Evolutionary conservation across 1,140 invertebrate genomes (phyloP), one percentile per base, ranked within the genome.

Genomic region (Samia ricini): DNA sequence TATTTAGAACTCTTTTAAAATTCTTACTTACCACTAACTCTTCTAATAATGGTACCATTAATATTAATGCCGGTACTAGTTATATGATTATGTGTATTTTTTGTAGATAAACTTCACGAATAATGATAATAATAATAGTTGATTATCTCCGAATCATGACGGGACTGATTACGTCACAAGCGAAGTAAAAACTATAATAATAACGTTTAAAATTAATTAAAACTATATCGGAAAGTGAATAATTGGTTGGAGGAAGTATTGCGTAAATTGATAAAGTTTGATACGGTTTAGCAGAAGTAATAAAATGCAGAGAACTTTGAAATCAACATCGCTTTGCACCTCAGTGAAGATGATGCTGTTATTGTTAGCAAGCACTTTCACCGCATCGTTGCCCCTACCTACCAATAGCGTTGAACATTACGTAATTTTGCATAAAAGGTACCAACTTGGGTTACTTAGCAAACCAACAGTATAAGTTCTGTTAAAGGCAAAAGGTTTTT

Each of bases 341-440:
- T 63, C 42, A 60, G 66, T 64, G 68, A 76, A 73, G 70, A 75
- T 72, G 68, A 68, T 65, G 72, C 63, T 72, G 79, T 82, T 82
- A 71, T 73, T 71, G 69, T 81, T 68, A 74, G 72, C 72, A 78
- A 64, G 58, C 61, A 83, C 80, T 83, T 83, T 83, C 80, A 81
- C 78, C 70, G 66, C 50, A 55, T 22, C 42, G 60, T 15, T 54
- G 59, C 23, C 63, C 61, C 29, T n/a, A n/a, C n/a, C 56, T 29
- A 36, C 56, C 56, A 36, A 18, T 29, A 20, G 15, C 26, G 8
- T 20, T 51, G n/a, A 60, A 12, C 22, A 54, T 71, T 71, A 68
- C 55, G 63, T 65, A 71, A 71, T 58, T 61, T 56, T n/a, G 55
- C 60, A 61, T 26, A 59, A 65, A 56, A 55, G 21, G 26, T 64